Percentiles rank a stretch among this genome's conserved stretches.
Evolutionary conservation across 2,113 vertebrate genomes (phyloP).

Genomic region (Manacus vitellinus): DNA sequence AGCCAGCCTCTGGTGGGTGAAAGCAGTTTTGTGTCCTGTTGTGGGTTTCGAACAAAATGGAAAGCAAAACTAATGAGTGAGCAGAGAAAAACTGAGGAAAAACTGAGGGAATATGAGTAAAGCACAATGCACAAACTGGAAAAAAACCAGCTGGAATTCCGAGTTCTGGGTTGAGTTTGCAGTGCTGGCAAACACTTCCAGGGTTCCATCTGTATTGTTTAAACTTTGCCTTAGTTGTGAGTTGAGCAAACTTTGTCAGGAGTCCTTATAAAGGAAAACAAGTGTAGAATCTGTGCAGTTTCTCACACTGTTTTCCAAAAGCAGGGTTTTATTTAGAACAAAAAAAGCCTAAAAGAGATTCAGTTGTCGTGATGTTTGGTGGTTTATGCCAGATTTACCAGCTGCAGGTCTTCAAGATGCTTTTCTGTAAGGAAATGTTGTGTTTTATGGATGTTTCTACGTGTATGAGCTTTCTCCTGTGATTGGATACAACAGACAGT

Average conservation of each 20-base stretch:
- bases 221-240: background rate
- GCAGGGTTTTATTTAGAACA: background rate
- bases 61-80: background rate
- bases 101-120: background rate
- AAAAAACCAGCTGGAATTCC: background rate
- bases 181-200: background rate
- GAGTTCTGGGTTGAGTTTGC: background rate
- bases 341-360: background rate
- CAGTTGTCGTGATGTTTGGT: background rate
- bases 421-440: background rate
- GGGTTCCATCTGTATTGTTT: constrained; percentile 6
- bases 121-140: background rate
- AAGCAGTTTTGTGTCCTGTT: background rate
- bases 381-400: background rate
- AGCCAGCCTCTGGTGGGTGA: background rate
- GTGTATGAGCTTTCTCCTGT: background rate
- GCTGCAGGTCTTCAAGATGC: background rate
- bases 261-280: constrained; percentile 37
- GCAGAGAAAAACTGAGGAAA: background rate
- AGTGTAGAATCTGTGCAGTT: background rate
- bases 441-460: background rate
- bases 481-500: background rate
- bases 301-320: constrained; percentile 24
- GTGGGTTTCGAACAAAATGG: background rate
- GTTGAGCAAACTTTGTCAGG: background rate